Percentiles rank a stretch among this genome's conserved stretches.
Conservation (phyloP, 2,113 vertebrate species). For the Okapia johnstoni region DNA sequence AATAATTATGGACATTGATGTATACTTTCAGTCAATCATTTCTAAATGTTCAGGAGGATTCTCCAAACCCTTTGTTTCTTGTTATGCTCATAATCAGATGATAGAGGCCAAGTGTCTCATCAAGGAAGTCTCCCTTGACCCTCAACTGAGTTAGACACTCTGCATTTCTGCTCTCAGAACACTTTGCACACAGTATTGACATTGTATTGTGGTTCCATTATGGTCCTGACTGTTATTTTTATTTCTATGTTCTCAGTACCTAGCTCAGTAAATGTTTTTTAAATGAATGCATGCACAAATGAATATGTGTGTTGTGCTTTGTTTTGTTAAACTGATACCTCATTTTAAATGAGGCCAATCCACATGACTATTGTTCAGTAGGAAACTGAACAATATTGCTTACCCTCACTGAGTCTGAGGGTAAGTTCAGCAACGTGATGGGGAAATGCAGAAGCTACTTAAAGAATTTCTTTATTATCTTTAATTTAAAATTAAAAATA, state of each 20-base stretch:
- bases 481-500: slow-evolving; percentile 11
- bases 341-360: neutral
- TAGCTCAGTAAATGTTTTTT: neutral
- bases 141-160: neutral
- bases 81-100: neutral
- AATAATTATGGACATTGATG: neutral
- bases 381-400: neutral
- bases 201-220: neutral
- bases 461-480: neutral
- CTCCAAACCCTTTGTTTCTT: neutral
- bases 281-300: neutral
- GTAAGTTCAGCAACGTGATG: neutral
- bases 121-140: neutral
- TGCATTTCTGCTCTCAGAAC: neutral
- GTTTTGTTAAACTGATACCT: neutral
- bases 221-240: neutral
- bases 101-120: neutral
- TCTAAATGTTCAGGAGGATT: neutral
- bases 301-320: neutral
- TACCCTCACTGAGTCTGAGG: neutral
- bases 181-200: neutral
- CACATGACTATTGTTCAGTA: neutral
- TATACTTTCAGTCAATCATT: neutral
- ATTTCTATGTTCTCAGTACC: neutral
- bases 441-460: neutral